Conservation (phyloP, 2,888 invertebrate species). For the Cheilosia urbana region DNA sequence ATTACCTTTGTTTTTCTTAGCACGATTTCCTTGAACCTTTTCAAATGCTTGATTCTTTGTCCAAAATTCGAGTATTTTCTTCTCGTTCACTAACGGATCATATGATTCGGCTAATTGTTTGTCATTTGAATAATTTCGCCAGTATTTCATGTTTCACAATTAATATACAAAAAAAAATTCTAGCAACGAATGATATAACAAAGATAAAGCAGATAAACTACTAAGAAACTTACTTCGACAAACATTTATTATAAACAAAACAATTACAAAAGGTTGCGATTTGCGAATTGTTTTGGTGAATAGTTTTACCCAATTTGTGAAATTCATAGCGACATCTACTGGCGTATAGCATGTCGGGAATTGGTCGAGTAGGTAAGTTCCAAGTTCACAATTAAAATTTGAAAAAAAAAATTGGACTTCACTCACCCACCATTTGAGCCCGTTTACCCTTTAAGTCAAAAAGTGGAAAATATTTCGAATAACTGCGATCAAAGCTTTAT, state of each 20-base stretch:
- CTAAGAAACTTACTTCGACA: neutral
- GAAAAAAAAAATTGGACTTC: no score
- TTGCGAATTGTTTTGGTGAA: neutral
- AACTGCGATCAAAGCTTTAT: no score
- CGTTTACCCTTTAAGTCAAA: no score
- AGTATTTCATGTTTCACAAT: slow-evolving; percentile 22
- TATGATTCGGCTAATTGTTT: slow-evolving; percentile 17
- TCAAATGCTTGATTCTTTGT: slow-evolving; percentile 93
- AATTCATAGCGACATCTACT: neutral
- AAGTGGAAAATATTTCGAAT: no score
- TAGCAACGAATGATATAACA: neutral
- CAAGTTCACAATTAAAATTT: no score
- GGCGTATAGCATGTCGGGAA: neutral
- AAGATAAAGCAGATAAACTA: neutral
- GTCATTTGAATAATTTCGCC: neutral
- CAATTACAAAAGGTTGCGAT: neutral
- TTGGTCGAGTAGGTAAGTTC: no score
- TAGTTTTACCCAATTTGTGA: neutral
- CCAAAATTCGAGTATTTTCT: slow-evolving; percentile 92
- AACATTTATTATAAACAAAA: neutral
- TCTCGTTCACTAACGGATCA: slow-evolving; percentile 87
- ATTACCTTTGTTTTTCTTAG: slow-evolving; percentile 85
- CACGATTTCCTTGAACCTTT: slow-evolving; percentile 87
- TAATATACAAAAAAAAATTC: neutral
- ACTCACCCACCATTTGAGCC: no score